A percentile compares a stretch with the other conserved stretches of the same genome.
These are phyloP conservation scores for Azorinus chamasolen DNA, from an alignment of 2,888 invertebrate species.

Conservation along the genomic window DNA sequence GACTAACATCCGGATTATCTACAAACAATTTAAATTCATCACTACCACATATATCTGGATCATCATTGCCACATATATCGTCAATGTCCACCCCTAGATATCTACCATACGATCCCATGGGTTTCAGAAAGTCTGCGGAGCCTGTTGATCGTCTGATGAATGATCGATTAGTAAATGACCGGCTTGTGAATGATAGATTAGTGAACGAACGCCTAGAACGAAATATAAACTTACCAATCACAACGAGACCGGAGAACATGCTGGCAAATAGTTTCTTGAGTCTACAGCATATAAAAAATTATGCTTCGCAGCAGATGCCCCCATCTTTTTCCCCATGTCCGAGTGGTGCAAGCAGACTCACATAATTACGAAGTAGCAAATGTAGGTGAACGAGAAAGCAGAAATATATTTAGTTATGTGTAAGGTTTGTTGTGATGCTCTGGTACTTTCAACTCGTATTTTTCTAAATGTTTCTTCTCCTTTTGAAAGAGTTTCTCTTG, in stretches of 20 bases:
- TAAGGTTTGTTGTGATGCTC: too few relatives aligned
- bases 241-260: constrained; percentile 70
- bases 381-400: not conserved
- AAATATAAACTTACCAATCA: constrained; percentile 79
- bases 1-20: constrained; percentile 68
- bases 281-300: constrained; percentile 98
- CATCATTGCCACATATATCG: constrained; percentile 84
- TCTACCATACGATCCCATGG: constrained; percentile 95
- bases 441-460: too few relatives aligned
- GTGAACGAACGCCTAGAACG: constrained; percentile 68
- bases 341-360: constrained; percentile 75
- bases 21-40: constrained; percentile 75
- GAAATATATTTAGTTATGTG: not conserved
- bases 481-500: too few relatives aligned
- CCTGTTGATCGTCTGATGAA: constrained; percentile 51
- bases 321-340: constrained; percentile 79
- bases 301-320: constrained; percentile 83
- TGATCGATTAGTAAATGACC: constrained; percentile 52
- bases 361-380: constrained; percentile 57
- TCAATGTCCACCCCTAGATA: constrained; percentile 85
- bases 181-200: constrained; percentile 49
- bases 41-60: constrained; percentile 65
- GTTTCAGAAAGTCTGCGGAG: constrained; percentile 91
- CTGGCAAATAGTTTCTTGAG: constrained; percentile 87
- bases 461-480: too few relatives aligned